Percentiles rank a stretch among this genome's conserved stretches.
These are phyloP conservation scores for Cepaea hortensis DNA, from an alignment of 2,888 invertebrate species.

Conservation along the genomic window DNA sequence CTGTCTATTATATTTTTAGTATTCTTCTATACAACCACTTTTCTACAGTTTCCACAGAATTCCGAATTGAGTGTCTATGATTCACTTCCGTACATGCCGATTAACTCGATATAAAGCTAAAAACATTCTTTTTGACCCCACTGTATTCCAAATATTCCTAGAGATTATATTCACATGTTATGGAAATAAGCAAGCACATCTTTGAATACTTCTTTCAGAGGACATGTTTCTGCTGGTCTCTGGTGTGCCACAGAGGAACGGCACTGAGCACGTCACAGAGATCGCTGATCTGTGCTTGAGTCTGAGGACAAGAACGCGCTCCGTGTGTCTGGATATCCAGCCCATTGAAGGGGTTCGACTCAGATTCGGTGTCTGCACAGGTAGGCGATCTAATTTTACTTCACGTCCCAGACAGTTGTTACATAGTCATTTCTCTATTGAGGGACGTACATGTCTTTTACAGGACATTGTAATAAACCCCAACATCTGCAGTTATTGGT, in stretches of 20 bases:
- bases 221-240: slow-evolving; percentile 40
- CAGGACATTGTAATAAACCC: neutral
- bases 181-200: too few relatives aligned
- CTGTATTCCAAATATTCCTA: too few relatives aligned
- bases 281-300: slow-evolving; percentile 39
- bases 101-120: too few relatives aligned
- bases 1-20: too few relatives aligned
- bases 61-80: too few relatives aligned
- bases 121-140: too few relatives aligned
- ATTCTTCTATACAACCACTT: too few relatives aligned
- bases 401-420: neutral
- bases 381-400: neutral
- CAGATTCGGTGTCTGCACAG: slow-evolving; percentile 37
- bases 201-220: slow-evolving; percentile 6
- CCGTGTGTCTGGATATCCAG: slow-evolving; percentile 16
- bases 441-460: neutral
- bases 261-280: slow-evolving; percentile 31
- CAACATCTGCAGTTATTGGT: neutral
- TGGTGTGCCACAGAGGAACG: slow-evolving; percentile 36
- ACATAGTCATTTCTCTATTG: neutral
- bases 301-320: neutral
- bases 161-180: too few relatives aligned
- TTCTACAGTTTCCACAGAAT: too few relatives aligned
- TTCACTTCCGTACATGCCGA: too few relatives aligned
- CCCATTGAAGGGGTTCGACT: slow-evolving; percentile 18